A percentile compares a stretch with the other conserved stretches of the same genome.
Evolutionary conservation across 2,888 invertebrate genomes (phyloP).

Genomic region (Argyra leucocephala): DNA sequence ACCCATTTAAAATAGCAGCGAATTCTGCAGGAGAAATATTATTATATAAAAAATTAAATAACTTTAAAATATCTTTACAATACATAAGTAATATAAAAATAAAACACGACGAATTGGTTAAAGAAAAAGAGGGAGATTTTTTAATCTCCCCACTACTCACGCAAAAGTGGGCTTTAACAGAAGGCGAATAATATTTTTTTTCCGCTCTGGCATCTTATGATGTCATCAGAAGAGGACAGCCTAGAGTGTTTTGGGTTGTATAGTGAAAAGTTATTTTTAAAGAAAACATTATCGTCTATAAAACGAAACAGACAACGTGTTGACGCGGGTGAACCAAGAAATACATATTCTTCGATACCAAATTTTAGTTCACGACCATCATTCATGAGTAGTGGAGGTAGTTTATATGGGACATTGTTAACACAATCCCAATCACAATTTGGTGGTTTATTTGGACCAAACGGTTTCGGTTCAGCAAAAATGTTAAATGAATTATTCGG

Average conservation of each 20-base stretch:
- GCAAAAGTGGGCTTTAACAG: background rate
- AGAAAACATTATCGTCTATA: constrained; percentile 54
- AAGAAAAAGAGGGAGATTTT: constrained; percentile 22
- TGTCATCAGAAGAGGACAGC: constrained; percentile 87
- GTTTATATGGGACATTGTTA: constrained; percentile 81
- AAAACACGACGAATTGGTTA: background rate
- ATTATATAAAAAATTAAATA: background rate
- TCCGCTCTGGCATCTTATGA: constrained; percentile 56
- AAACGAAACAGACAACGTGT: constrained; percentile 92
- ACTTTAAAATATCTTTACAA: background rate
- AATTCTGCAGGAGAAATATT: background rate
- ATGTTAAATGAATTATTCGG: constrained; percentile 85
- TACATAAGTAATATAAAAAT: constrained; percentile 3
- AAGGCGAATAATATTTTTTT: constrained; percentile 8
- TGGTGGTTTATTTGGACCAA: constrained; percentile 65
- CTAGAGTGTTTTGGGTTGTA: constrained; percentile 87
- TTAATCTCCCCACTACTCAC: constrained; percentile 23
- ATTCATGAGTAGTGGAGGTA: constrained; percentile 74
- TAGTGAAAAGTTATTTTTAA: constrained; percentile 85
- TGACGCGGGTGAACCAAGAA: constrained; percentile 91
- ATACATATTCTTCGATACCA: constrained; percentile 77
- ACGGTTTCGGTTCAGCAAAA: constrained; percentile 78
- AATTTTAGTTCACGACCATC: constrained; percentile 68
- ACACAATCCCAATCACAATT: constrained; percentile 68
- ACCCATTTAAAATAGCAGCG: background rate